Conservation (phyloP, 1,140 invertebrate genomes). For the Thalassaphorura encarpata region DNA sequence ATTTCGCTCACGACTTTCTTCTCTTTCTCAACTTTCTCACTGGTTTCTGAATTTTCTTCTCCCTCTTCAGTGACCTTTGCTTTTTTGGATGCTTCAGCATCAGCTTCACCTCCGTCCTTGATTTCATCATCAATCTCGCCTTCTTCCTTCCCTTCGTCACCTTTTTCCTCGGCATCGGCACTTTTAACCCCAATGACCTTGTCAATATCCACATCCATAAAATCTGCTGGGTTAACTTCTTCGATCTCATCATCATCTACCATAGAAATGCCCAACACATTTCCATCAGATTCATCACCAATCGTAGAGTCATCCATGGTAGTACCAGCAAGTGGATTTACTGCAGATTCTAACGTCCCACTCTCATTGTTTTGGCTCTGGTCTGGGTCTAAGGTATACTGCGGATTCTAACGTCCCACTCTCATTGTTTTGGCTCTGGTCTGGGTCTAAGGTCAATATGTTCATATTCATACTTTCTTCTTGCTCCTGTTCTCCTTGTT, state of each 20-base stretch:
- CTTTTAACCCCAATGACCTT: neutral
- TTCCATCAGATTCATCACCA: conserved; percentile 5
- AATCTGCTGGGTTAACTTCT: conserved; percentile 15
- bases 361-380: too few species aligned
- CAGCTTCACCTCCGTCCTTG: neutral
- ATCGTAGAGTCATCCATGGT: conserved; percentile 13
- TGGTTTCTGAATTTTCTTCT: neutral
- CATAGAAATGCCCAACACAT: too few species aligned
- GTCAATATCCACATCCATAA: conserved; percentile 13
- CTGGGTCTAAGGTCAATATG: too few species aligned
- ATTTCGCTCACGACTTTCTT: neutral
- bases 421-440: too few species aligned
- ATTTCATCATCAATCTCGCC: conserved; percentile 6
- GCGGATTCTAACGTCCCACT: too few species aligned
- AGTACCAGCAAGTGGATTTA: too few species aligned
- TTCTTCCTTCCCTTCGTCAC: conserved; percentile 5
- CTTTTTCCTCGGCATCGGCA: neutral
- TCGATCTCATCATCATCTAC: conserved; percentile 16
- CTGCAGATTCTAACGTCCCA: too few species aligned
- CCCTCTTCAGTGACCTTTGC: neutral
- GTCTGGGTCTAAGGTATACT: too few species aligned
- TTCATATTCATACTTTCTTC: too few species aligned
- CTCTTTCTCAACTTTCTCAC: neutral
- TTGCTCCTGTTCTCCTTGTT: too few species aligned
- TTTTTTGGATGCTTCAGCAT: conserved; percentile 2